Base-by-base conservation (phyloP, 1,140 invertebrate genomes). In the Notospermus geniculatus region DNA sequence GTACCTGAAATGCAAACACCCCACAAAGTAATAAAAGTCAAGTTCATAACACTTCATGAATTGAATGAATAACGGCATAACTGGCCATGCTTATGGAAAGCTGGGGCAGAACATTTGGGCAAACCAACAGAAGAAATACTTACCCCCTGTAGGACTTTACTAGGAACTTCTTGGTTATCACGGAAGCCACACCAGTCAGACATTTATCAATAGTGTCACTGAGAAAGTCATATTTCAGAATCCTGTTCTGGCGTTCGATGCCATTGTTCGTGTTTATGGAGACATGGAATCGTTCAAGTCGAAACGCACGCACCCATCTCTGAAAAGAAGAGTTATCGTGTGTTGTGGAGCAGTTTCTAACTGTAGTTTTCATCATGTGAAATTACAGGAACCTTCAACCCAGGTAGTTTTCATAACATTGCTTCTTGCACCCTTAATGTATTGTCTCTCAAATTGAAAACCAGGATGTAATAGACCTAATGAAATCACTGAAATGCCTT, bases 321-420 rank as follows among this genome's bases (percentile, higher is more conserved):
- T 43, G 39, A 43, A 43, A 43, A 13, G 19, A 13, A 43, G 19
- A 43, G 11, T 43, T 13, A 43, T n/a, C n/a, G n/a, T n/a, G n/a
- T n/a, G n/a, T n/a, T n/a, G n/a, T n/a, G n/a, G n/a, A n/a, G n/a
- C n/a, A n/a, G n/a, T n/a, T n/a, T n/a, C n/a, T n/a, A n/a, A n/a
- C n/a, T n/a, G n/a, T n/a, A n/a, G n/a, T n/a, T n/a, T n/a, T n/a
- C n/a, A n/a, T n/a, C n/a, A n/a, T n/a, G n/a, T n/a, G n/a, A n/a
- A n/a, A n/a, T n/a, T n/a, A n/a, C n/a, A n/a, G n/a, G n/a, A n/a
- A n/a, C n/a, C n/a, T n/a, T n/a, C n/a, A n/a, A n/a, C n/a, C n/a
- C n/a, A n/a, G n/a, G n/a, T n/a, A n/a, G n/a, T n/a, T 43, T 43
- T 43, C 39, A 43, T 13, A 43, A 19, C 39, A 43, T 43, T 43